A percentile compares a stretch with the other conserved stretches of the same genome.
Evolutionary conservation across 1,140 invertebrate species (phyloP).

Genomic region (Portunus trituberculatus): DNA sequence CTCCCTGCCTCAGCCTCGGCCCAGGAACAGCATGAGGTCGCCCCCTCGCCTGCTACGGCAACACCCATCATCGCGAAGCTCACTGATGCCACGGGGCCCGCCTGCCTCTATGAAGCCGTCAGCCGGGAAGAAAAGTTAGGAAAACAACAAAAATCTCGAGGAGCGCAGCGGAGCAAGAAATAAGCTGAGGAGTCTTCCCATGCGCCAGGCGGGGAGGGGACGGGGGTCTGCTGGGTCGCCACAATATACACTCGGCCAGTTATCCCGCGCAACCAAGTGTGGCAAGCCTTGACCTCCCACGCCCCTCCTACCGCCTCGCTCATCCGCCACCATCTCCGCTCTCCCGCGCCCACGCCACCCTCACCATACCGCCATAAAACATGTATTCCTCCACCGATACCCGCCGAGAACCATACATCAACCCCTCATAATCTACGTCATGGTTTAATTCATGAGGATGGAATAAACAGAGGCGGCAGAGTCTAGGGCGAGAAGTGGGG

Average conservation of each 20-base stretch:
- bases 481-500: not conserved
- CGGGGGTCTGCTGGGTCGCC: not conserved
- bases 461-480: not conserved
- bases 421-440: not conserved
- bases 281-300: slow-evolving; percentile 58
- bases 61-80: not conserved
- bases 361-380: not conserved
- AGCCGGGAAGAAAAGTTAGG: not conserved
- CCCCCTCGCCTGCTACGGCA: not conserved
- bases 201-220: not conserved
- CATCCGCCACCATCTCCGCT: not conserved
- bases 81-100: not conserved
- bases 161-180: slow-evolving; percentile 54
- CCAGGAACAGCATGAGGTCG: not conserved
- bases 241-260: slow-evolving; percentile 64
- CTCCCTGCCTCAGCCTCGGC: not conserved
- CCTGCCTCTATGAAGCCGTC: not conserved
- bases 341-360: not conserved
- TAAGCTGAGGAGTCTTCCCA: slow-evolving; percentile 39
- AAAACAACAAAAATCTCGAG: slow-evolving; percentile 23
- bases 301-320: not conserved
- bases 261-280: slow-evolving; percentile 67
- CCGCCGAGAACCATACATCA: not conserved
- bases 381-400: not conserved
- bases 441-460: not conserved